Conservation (phyloP, 2,797 vertebrate genomes). For the Acestrorhynchus altus region DNA sequence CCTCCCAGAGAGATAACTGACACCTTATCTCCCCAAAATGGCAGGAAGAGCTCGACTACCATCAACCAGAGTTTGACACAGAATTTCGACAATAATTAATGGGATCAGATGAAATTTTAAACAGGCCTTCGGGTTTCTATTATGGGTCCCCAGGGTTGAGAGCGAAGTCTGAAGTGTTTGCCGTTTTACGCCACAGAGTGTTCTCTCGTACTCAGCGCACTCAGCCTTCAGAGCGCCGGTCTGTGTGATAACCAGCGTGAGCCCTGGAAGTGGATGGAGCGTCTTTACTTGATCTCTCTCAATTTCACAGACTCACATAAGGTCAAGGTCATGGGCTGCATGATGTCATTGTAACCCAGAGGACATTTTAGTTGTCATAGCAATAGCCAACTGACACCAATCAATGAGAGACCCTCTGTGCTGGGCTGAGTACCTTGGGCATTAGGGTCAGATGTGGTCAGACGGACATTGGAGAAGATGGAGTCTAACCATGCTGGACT, state of each 20-base stretch:
- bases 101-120: slow-evolving; percentile 70
- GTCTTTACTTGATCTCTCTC: slow-evolving; percentile 28
- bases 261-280: slow-evolving; percentile 11
- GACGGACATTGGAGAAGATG: slow-evolving; percentile 52
- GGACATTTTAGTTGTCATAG: slow-evolving; percentile 57
- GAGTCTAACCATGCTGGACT: neutral
- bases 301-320: slow-evolving; percentile 20
- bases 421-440: slow-evolving; percentile 48
- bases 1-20: slow-evolving; percentile 70
- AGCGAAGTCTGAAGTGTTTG: slow-evolving; percentile 47
- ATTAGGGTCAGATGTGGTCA: slow-evolving; percentile 59
- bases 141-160: slow-evolving; percentile 59
- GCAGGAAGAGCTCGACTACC: slow-evolving; percentile 63
- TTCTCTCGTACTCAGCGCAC: slow-evolving; percentile 4
- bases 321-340: slow-evolving; percentile 58
- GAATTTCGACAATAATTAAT: slow-evolving; percentile 68
- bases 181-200: slow-evolving; percentile 38
- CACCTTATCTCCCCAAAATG: slow-evolving; percentile 68
- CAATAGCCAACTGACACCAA: slow-evolving; percentile 58
- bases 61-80: slow-evolving; percentile 64
- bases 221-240: neutral
- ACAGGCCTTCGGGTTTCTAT: slow-evolving; percentile 62
- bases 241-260: slow-evolving; percentile 25
- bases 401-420: slow-evolving; percentile 50
- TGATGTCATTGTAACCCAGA: slow-evolving; percentile 59